Evolutionary conservation across 2,113 vertebrate species (phyloP).

Genomic region (Pipa parva): DNA sequence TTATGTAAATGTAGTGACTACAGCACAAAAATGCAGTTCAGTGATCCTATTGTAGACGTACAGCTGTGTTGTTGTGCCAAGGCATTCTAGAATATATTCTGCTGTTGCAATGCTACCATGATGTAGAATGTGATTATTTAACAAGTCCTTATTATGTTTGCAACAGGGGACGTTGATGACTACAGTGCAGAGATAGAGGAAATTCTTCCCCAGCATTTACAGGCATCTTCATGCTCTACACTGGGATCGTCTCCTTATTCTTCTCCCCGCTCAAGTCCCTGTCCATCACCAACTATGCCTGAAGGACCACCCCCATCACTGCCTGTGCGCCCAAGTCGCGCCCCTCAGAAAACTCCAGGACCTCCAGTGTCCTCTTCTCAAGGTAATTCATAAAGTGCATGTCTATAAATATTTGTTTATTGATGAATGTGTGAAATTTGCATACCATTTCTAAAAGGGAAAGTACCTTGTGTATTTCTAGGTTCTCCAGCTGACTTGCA

Average conservation of each 20-base stretch:
- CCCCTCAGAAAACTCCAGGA: conserved; percentile 62
- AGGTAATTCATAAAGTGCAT: conserved; percentile 53
- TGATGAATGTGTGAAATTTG: no score
- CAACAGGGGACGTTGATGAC: conserved; percentile 88
- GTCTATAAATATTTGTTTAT: no score
- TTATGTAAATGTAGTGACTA: no score
- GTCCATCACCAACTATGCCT: conserved; percentile 83
- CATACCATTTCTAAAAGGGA: background rate
- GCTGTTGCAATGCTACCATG: no score
- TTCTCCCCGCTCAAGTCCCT: conserved; percentile 85
- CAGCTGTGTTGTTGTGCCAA: no score
- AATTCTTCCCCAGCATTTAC: conserved; percentile 89
- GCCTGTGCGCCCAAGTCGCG: conserved; percentile 71
- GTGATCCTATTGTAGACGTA: no score
- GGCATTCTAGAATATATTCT: no score
- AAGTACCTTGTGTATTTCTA: conserved; percentile 26
- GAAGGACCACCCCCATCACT: conserved; percentile 68
- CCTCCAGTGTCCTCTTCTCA: conserved; percentile 54
- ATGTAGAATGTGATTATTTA: no score
- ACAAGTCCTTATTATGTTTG: no score
- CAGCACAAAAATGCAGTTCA: no score
- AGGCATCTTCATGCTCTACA: conserved; percentile 69
- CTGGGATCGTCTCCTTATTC: conserved; percentile 76
- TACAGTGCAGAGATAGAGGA: conserved; percentile 83
- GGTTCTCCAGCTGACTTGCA: conserved; percentile 65